A percentile compares a stretch with the other conserved stretches of the same genome.
Evolutionary conservation across 2,797 vertebrate genomes (phyloP).

Genomic region (Sphenopsis melanotis): DNA sequence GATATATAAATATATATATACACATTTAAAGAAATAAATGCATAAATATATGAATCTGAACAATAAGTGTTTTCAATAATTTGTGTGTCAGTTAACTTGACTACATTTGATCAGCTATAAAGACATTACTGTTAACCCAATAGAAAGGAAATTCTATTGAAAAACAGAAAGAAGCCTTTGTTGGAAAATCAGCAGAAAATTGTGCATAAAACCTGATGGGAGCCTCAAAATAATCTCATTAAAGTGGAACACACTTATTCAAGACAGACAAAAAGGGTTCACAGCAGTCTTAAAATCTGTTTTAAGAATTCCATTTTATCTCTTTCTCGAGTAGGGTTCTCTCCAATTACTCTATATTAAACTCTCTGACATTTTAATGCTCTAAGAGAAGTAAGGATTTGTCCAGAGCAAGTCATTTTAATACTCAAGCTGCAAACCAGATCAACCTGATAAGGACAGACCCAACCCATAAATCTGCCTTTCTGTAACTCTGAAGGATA

Average conservation of each 20-base stretch:
- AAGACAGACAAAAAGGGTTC: constrained; percentile 65
- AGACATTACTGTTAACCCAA: constrained; percentile 57
- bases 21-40: not conserved
- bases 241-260: constrained; percentile 68
- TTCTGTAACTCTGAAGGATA: not conserved
- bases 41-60: constrained; percentile 13
- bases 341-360: constrained; percentile 60
- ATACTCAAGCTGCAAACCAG: constrained; percentile 30
- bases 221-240: constrained; percentile 78
- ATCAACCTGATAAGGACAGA: constrained; percentile 10
- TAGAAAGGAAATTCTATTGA: constrained; percentile 64
- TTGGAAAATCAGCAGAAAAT: constrained; percentile 62
- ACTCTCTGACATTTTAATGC: constrained; percentile 53
- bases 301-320: constrained; percentile 65
- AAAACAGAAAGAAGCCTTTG: constrained; percentile 71
- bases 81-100: constrained; percentile 43
- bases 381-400: constrained; percentile 45
- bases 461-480: constrained; percentile 9
- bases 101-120: constrained; percentile 28
- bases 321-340: constrained; percentile 23
- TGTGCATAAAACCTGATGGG: constrained; percentile 68
- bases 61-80: constrained; percentile 55
- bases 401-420: constrained; percentile 47
- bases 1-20: not conserved
- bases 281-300: constrained; percentile 62